Percentiles rank a stretch among this genome's conserved stretches.
phyloP scores from a whole-genome alignment of 2,888 invertebrate genomes.

The Phalangium opilio region DNA sequence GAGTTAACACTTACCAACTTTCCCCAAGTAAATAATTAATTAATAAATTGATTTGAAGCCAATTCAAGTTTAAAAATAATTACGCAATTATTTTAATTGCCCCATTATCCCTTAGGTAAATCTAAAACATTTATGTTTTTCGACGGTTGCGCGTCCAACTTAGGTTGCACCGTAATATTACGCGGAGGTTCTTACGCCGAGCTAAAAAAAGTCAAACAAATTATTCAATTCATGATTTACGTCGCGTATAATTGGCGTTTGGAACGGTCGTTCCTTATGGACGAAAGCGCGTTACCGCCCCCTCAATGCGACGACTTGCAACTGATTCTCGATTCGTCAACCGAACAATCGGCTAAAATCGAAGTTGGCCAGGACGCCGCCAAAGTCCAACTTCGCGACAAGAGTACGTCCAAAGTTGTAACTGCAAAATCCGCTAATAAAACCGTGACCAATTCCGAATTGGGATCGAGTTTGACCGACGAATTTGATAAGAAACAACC shows the following conservation, averaged over 20 bases:
- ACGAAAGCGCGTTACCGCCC: slow-evolving; percentile 65
- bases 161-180: slow-evolving; percentile 73
- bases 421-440: slow-evolving; percentile 11
- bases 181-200: slow-evolving; percentile 60
- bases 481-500: slow-evolving; percentile 11
- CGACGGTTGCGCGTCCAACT: slow-evolving; percentile 69
- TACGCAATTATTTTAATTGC: too few relatives aligned
- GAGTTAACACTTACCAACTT: slow-evolving; percentile 37
- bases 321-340: slow-evolving; percentile 10
- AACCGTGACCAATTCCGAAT: slow-evolving; percentile 1
- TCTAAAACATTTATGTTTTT: slow-evolving; percentile 80
- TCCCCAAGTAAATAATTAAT: slow-evolving; percentile 30
- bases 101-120: too few relatives aligned
- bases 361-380: background rate
- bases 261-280: slow-evolving; percentile 77
- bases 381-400: background rate
- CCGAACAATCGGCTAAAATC: background rate
- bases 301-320: slow-evolving; percentile 20
- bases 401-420: background rate
- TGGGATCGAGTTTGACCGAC: too few relatives aligned
- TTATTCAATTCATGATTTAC: slow-evolving; percentile 63
- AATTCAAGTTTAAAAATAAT: too few relatives aligned
- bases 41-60: too few relatives aligned
- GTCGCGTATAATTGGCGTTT: slow-evolving; percentile 79
- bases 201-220: slow-evolving; percentile 55